Evolutionary conservation across 2,888 invertebrate species (phyloP), one percentile per base, ranked within the genome.

Genomic region (Salticus scenicus): DNA sequence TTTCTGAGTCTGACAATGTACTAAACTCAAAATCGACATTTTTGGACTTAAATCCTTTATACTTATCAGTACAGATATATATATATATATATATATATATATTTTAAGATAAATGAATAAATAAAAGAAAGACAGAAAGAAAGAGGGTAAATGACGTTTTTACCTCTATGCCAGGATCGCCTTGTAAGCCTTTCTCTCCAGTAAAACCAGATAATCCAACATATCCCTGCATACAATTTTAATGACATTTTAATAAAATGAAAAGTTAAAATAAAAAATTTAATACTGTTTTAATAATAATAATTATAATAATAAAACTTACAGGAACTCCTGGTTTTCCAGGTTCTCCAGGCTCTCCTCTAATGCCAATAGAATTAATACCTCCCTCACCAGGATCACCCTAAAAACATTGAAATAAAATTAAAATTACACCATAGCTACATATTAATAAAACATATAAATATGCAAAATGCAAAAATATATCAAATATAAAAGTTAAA

Each of bases 151-250:
- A n/a, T n/a, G n/a, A n/a, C n/a, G n/a, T n/a, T 27, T 75, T 66
- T 84, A 87, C 88, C n/a, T 27, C 27, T 14, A 74, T 30, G 28
- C 88, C 88, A 47, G 79, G 76, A 42, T 79, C 93, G 1, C 97
- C 97, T 88, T 94, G 94, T 89, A 95, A 95, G 41, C 97, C 97
- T 90, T 95, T 92, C 47, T 88, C 88, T 41, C 88, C 88, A 67
- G 70, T 66, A 79, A 88, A 88, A 28, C 88, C 88, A 37, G 88
- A 47, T 14, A 88, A 27, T n/a, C 88, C 88, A 41, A 69, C 27
- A 41, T 69, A 67, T 42, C 88, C 88, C 85, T 86, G 67, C 1
- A 37, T 37, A 37, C 0, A 81, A 66, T 66, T 24, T 20, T 73
- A 78, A 66, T 41, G n/a, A 75, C 64, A n/a, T 47, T 66, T 47